These are phyloP conservation scores for Drosophila orena DNA, from an alignment of 1,140 invertebrate genomes.

Conservation along the genomic window DNA sequence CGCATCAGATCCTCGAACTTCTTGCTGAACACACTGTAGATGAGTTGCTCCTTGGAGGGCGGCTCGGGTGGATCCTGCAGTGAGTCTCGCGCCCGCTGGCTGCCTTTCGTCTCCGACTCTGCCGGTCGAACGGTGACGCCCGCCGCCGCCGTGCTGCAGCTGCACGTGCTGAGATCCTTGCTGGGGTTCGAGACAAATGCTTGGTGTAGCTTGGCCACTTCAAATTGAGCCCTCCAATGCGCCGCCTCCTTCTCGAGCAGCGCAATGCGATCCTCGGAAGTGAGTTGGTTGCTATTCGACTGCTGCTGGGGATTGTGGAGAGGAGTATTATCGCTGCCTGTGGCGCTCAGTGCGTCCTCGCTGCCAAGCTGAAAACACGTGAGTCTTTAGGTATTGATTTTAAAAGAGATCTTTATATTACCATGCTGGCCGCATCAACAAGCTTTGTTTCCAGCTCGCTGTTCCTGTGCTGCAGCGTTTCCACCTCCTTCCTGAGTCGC, in stretches of 20 bases:
- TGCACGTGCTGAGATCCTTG: slow-evolving; percentile 66
- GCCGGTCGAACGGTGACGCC: slow-evolving; percentile 62
- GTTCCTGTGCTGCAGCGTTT: slow-evolving; percentile 85
- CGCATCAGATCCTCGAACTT: slow-evolving; percentile 79
- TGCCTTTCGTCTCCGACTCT: slow-evolving; percentile 47
- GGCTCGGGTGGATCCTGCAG: slow-evolving; percentile 59
- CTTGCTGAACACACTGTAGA: slow-evolving; percentile 75
- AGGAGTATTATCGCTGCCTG: slow-evolving; percentile 80
- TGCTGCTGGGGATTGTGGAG: slow-evolving; percentile 56
- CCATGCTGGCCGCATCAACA: slow-evolving; percentile 83
- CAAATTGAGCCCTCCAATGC: slow-evolving; percentile 87
- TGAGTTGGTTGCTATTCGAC: slow-evolving; percentile 29
- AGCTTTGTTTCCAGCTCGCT: slow-evolving; percentile 84
- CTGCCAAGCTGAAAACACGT: slow-evolving; percentile 86
- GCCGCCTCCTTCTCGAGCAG: slow-evolving; percentile 87
- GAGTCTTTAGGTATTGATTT: too few relatives aligned
- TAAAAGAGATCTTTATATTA: slow-evolving; percentile 26
- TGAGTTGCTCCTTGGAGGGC: slow-evolving; percentile 71
- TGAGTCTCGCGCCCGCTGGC: slow-evolving; percentile 53
- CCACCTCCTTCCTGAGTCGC: slow-evolving; percentile 85
- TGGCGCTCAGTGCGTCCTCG: slow-evolving; percentile 87
- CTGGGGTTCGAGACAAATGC: slow-evolving; percentile 58
- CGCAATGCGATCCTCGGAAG: slow-evolving; percentile 72
- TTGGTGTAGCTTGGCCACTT: slow-evolving; percentile 86
- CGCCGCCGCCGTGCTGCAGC: slow-evolving; percentile 75